Evolutionary conservation across 2,888 invertebrate genomes (phyloP).

Genomic region (Emesis castigata): DNA sequence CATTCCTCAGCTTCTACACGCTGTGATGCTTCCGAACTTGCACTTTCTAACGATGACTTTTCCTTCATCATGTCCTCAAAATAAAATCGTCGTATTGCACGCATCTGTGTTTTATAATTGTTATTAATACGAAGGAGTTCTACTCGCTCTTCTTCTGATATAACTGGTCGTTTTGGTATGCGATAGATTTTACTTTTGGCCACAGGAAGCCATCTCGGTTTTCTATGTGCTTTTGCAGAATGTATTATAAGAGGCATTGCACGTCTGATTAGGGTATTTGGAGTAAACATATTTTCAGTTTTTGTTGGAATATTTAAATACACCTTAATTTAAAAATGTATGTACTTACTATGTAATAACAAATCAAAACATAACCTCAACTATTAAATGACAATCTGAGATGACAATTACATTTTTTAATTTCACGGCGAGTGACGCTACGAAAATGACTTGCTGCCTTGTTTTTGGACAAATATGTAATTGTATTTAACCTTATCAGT

Average conservation of each 20-base stretch:
- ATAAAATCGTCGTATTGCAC: conserved; percentile 86
- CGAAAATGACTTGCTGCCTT: too few species aligned
- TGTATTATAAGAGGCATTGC: conserved; percentile 78
- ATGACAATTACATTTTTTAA: too few species aligned
- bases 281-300: conserved; percentile 65
- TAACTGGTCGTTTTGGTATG: conserved; percentile 89
- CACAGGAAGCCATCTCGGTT: conserved; percentile 94
- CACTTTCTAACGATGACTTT: conserved; percentile 84
- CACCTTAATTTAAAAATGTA: neutral
- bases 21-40: conserved; percentile 86
- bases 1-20: conserved; percentile 91
- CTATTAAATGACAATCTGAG: too few species aligned
- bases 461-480: too few species aligned
- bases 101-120: conserved; percentile 91
- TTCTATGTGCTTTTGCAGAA: conserved; percentile 85
- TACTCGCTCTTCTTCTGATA: conserved; percentile 89
- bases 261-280: conserved; percentile 76
- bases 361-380: neutral
- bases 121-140: conserved; percentile 92
- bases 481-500: too few species aligned
- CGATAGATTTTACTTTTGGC: conserved; percentile 95
- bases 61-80: conserved; percentile 86
- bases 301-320: neutral
- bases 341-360: neutral
- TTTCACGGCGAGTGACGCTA: too few species aligned